Base-by-base conservation (phyloP, 1,140 invertebrate species). In the Sogatella furcifera region DNA sequence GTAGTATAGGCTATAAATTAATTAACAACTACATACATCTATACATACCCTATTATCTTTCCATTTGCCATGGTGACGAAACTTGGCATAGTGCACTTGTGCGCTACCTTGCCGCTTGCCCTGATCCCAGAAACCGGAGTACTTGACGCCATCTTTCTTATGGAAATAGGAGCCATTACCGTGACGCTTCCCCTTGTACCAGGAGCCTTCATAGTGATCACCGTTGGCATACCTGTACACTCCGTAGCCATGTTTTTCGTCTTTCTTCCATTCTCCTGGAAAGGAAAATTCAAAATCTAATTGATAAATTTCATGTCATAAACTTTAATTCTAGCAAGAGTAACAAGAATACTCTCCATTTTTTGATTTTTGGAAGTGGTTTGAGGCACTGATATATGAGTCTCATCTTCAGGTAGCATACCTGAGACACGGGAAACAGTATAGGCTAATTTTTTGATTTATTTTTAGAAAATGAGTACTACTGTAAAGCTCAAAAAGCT, bases 21-120 rank as follows among this genome's bases (percentile, higher is more conserved):
- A n/a, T n/a, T n/a, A n/a, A n/a, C n/a, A n/a, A n/a, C n/a, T n/a
- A n/a, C n/a, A 28, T 28, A 6, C 2, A 28, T 28, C 24, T 28
- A 28, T 28, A 28, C 34, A 11, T 17, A 49, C 46, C 46, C 15
- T 8, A 49, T 22, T 22, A 49, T 49, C 21, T 17, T 49, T 49
- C 46, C 46, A 49, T 1, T 13, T 49, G 15, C 46, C 46, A 49
- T 49, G 46, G 17, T 49, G 21, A 8, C 46, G 46, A 41, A 42
- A 60, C 11, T 38, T 55, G n/a, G 59, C 52, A 31, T 55, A 60
- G 6, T 28, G 54, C n/a, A 60, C 43, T 44, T 60, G 44, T 0
- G 46, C 59, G n/a, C 17, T 41, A n/a, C 59, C 59, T 13, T 60
- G 52, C 52, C 54, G 43, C 19, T 60, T 60, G 8, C 59, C 59